Base-by-base conservation (phyloP, 2,888 invertebrate genomes). In the Philonicus albiceps region DNA sequence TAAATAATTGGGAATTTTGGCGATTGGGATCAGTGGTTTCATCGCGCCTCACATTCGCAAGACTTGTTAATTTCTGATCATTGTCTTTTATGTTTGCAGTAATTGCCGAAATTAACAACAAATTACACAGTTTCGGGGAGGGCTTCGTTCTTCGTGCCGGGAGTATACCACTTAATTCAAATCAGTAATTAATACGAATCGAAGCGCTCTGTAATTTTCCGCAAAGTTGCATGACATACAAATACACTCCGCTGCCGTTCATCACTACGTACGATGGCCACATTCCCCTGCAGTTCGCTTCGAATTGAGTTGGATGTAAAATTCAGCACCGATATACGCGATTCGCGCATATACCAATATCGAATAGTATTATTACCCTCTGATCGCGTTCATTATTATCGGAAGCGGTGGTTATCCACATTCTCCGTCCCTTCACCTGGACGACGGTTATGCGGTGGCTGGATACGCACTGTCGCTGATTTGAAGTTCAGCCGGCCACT, bases 351-450 rank as follows among this genome's bases (percentile, higher is more conserved):
- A 75, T 75, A 37, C 19, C 37, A 16, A 34, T 64, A 27, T 64
- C 81, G 55, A 22, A 11, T 83, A 64, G 31, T 83, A 64, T 83
- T 83, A 83, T 83, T 83, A 83, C 16, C 64, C 30, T 49, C 49
- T 64, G 81, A 64, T 43, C 64, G 34, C 64, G 81, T 53, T 83
- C 34, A 83, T 64, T 83, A 64, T 83, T 49, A 83, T 83, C 34
- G 64, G 55, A 34, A 34, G 81, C 81, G 13, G 34, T 83, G 55
- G 64, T 83, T 83, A 19, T 34, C 22, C 81, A 3, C 55, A 53
- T 49, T 55, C 53, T 64, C 64, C 64, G 64, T 27, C 64, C 27
- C 64, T 64, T 64, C 19, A 64, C 64, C 13, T 19, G 64, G 64
- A 53, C 7, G 53, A 19, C 64, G 27, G 27, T 22, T 22, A 64